A percentile compares a stretch with the other conserved stretches of the same genome.
phyloP scores from a whole-genome alignment of 2,888 invertebrate genomes.

The Tetropium fuscum region DNA sequence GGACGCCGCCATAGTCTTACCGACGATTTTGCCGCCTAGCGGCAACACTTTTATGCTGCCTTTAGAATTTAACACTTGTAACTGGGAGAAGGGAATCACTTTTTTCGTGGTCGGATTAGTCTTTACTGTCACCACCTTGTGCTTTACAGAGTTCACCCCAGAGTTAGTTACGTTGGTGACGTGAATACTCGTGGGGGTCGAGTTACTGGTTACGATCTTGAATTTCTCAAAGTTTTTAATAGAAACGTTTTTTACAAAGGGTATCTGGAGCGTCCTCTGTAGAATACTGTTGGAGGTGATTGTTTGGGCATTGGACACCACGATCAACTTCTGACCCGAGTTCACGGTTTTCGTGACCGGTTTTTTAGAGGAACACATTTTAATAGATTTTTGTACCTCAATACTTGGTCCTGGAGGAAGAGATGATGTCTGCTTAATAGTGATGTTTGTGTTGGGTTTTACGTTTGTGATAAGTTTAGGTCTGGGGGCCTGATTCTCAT shows the following conservation, averaged over 20 bases:
- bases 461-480: constrained; percentile 48
- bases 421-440: constrained; percentile 46
- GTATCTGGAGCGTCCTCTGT: constrained; percentile 62
- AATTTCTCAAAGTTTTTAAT: constrained; percentile 64
- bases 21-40: constrained; percentile 59
- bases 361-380: constrained; percentile 58
- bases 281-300: constrained; percentile 61
- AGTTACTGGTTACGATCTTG: constrained; percentile 60
- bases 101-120: constrained; percentile 58
- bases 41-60: constrained; percentile 63
- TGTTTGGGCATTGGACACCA: constrained; percentile 63
- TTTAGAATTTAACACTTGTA: constrained; percentile 63
- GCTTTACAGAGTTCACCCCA: constrained; percentile 50
- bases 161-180: constrained; percentile 45
- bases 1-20: constrained; percentile 54
- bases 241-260: constrained; percentile 62
- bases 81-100: constrained; percentile 61
- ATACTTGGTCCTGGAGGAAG: constrained; percentile 46
- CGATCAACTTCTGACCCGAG: constrained; percentile 63
- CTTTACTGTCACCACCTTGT: constrained; percentile 62
- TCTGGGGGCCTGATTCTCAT: constrained; percentile 56
- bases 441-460: constrained; percentile 50
- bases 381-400: constrained; percentile 52
- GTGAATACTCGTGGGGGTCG: constrained; percentile 41
- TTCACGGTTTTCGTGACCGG: constrained; percentile 53